These are phyloP conservation scores for Sminthurinus aureus DNA, from an alignment of 2,888 invertebrate species.

Conservation along the genomic window DNA sequence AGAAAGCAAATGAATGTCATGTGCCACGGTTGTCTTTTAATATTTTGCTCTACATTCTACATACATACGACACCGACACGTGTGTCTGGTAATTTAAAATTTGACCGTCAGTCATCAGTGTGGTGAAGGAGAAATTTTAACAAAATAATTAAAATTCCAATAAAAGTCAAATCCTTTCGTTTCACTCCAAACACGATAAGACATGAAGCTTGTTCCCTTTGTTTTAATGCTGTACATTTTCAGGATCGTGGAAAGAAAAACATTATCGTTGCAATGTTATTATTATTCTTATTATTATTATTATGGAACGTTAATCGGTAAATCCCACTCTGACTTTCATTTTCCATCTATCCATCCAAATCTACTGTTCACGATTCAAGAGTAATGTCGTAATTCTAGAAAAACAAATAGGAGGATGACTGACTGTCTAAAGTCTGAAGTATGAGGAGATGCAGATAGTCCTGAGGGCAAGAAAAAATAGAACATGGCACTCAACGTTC, in stretches of 20 bases:
- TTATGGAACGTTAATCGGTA: background rate
- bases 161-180: no score
- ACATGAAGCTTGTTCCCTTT: no score
- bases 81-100: background rate
- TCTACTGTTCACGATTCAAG: background rate
- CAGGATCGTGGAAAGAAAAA: no score
- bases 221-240: no score
- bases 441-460: background rate
- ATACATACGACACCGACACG: background rate
- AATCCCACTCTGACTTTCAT: background rate
- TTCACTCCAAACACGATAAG: no score
- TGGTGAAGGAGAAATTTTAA: background rate
- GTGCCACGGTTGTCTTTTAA: no score
- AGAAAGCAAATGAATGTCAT: no score
- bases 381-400: slow-evolving; percentile 16
- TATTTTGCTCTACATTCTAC: no score
- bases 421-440: background rate
- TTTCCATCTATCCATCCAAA: background rate
- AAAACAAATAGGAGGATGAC: slow-evolving; percentile 23
- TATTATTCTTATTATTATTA: no score
- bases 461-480: background rate
- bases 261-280: no score
- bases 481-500: background rate
- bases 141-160: background rate
- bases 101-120: background rate